A percentile compares a stretch with the other conserved stretches of the same genome.
phyloP scores from a whole-genome alignment of 2,113 vertebrate genomes.

The Rhynchomys soricoides region DNA sequence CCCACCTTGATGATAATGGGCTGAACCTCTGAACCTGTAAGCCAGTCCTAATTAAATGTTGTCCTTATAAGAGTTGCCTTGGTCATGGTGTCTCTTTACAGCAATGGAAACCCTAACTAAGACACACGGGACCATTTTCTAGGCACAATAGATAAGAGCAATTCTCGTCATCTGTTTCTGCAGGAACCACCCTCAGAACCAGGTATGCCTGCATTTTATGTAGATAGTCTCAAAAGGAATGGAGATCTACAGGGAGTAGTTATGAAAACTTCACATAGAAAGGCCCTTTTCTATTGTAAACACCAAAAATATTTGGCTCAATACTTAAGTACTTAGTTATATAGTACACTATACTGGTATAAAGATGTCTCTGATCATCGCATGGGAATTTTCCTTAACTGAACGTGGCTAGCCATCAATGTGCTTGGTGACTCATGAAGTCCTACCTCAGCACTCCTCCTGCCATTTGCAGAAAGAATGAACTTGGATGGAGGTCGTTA shows the following conservation, averaged over 20 bases:
- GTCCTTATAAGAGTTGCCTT: too few species aligned
- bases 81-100: too few species aligned
- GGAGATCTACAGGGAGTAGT: neutral
- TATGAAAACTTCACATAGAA: neutral
- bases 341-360: neutral
- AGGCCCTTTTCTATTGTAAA: neutral
- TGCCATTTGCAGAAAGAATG: neutral
- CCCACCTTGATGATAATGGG: too few species aligned
- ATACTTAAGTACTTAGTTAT: neutral
- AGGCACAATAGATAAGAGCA: neutral
- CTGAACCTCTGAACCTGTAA: too few species aligned
- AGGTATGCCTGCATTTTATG: neutral
- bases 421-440: neutral
- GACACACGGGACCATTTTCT: neutral
- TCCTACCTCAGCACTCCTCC: neutral
- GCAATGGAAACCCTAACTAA: too few species aligned
- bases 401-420: neutral
- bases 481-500: neutral
- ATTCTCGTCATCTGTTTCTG: neutral
- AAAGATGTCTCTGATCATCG: constrained; percentile 18
- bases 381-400: neutral
- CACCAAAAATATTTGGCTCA: neutral
- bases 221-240: neutral
- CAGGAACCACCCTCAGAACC: neutral
- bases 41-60: too few species aligned